These are phyloP conservation scores for Azemiops feae DNA, from an alignment of 2,113 vertebrate genomes.

Conservation along the genomic window DNA sequence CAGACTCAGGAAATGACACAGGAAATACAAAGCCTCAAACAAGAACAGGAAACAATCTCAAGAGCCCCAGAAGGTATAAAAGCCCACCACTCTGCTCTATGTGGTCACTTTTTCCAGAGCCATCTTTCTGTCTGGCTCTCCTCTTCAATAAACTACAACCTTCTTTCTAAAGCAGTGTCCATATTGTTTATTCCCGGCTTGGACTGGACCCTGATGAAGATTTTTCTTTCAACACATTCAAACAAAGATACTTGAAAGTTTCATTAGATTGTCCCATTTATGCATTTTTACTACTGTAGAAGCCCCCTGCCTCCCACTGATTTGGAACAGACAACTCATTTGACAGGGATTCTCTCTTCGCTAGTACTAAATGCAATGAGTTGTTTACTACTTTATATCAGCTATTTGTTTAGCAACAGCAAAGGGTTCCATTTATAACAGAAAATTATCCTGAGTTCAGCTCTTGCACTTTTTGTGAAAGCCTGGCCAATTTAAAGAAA, in stretches of 20 bases:
- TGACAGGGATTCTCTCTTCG: neutral
- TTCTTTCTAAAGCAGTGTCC: no score
- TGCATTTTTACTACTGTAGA: neutral
- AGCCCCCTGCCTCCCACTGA: neutral
- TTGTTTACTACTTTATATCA: neutral
- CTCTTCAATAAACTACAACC: no score
- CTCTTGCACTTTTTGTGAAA: neutral
- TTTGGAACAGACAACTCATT: neutral
- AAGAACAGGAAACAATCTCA: no score
- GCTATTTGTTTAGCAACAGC: neutral
- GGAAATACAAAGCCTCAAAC: no score
- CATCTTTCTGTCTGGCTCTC: no score
- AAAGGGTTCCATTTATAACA: neutral
- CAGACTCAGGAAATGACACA: no score
- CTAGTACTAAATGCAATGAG: neutral
- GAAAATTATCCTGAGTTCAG: neutral
- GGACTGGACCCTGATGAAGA: no score
- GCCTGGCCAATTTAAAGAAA: neutral
- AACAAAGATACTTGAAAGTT: neutral
- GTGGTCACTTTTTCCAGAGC: no score
- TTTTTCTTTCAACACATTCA: neutral
- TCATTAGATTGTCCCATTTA: neutral
- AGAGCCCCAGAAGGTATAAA: no score
- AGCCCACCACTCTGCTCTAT: no score
- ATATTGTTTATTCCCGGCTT: no score